Conservation (phyloP, 1,140 invertebrate species). For the Aphidius gifuensis region DNA sequence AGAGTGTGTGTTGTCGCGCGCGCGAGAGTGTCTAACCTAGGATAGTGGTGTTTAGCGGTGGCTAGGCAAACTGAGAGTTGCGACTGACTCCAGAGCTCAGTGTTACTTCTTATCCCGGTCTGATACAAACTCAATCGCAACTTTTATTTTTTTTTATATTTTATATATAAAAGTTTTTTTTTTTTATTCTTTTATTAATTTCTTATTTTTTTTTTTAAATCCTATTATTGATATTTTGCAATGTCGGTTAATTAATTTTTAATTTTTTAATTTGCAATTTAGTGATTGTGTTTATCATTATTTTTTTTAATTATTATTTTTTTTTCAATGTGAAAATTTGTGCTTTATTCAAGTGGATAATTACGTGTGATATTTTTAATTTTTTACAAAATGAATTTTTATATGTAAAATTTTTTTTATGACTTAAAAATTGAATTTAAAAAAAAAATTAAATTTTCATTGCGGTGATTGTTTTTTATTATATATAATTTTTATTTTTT, state of each 20-base stretch:
- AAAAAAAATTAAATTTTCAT: neutral
- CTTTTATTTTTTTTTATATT: conserved; percentile 18
- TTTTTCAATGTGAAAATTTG: too few species aligned
- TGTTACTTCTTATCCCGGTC: conserved; percentile 37
- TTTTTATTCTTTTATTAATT: neutral
- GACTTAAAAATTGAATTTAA: neutral
- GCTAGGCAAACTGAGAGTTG: conserved; percentile 49
- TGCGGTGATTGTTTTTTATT: too few species aligned
- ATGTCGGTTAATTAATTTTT: neutral
- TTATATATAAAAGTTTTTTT: neutral
- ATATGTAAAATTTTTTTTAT: neutral
- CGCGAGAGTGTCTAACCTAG: conserved; percentile 42
- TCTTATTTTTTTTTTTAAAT: neutral
- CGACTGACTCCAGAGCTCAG: conserved; percentile 40
- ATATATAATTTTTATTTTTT: too few species aligned
- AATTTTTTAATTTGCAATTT: too few species aligned
- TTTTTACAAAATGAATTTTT: neutral
- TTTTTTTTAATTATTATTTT: too few species aligned
- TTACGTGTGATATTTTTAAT: neutral
- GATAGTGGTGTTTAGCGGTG: conserved; percentile 48
- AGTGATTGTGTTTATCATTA: too few species aligned
- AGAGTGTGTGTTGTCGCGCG: conserved; percentile 11
- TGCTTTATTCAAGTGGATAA: neutral
- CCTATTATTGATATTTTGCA: neutral
- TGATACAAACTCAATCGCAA: conserved; percentile 24